phyloP scores from a whole-genome alignment of 1,140 invertebrate species.

The Leptestheria dahalacensis region DNA sequence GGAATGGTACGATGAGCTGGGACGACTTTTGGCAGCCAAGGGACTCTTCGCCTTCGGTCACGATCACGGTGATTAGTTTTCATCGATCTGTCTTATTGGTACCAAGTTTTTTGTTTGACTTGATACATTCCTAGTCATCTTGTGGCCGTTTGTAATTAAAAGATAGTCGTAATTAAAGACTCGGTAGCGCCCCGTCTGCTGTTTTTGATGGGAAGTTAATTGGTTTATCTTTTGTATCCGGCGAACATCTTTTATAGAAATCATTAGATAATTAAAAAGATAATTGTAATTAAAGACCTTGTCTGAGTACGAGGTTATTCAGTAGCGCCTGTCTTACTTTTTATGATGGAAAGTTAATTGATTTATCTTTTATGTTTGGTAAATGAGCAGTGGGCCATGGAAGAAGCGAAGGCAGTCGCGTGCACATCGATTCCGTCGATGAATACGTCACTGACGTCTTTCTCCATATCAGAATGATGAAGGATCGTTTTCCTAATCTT shows the following conservation, averaged over 20 bases:
- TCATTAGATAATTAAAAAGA: no score
- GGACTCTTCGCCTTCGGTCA: constrained; percentile 30
- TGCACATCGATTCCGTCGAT: constrained; percentile 24
- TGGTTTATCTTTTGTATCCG: constrained; percentile 1
- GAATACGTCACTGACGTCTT: constrained; percentile 29
- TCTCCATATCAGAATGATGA: constrained; percentile 25
- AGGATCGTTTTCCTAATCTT: constrained; percentile 23
- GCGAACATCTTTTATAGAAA: constrained; percentile 10
- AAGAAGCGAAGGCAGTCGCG: constrained; percentile 28
- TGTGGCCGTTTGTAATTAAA: neutral
- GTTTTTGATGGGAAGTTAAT: neutral
- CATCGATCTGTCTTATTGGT: neutral
- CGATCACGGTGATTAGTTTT: constrained; percentile 29
- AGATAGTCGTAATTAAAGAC: neutral
- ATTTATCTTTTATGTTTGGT: constrained; percentile 6
- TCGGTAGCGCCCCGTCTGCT: no score
- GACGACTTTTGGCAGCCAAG: constrained; percentile 23
- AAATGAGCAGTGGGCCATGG: constrained; percentile 30
- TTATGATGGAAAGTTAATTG: neutral
- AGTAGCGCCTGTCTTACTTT: no score
- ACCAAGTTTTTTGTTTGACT: neutral
- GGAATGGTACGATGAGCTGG: constrained; percentile 28
- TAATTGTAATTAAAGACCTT: no score
- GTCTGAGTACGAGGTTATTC: no score
- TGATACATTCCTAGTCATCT: neutral